phyloP scores from a whole-genome alignment of 1,140 invertebrate species.

The Microplitis mediator region DNA sequence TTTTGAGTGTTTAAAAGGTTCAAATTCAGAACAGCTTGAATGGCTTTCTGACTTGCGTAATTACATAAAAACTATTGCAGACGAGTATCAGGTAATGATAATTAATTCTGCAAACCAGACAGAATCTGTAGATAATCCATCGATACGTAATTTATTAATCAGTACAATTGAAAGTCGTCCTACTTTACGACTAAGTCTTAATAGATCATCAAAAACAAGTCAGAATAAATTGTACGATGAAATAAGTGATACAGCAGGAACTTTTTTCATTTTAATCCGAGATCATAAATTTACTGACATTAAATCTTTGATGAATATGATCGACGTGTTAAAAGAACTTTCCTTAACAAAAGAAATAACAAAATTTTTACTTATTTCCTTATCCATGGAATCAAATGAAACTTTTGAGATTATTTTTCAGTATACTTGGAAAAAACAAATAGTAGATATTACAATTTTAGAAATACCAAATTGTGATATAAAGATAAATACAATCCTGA shows the following conservation, averaged over 20 bases:
- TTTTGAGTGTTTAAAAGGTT: neutral
- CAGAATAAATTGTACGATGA: neutral
- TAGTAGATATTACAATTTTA: slow-evolving; percentile 24
- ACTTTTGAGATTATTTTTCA: slow-evolving; percentile 7
- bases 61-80: neutral
- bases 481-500: neutral
- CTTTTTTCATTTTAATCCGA: slow-evolving; percentile 11
- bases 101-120: neutral
- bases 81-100: slow-evolving; percentile 9
- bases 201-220: neutral
- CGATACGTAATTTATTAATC: neutral
- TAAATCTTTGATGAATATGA: neutral
- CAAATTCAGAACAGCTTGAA: neutral
- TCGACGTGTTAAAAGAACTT: slow-evolving; percentile 2
- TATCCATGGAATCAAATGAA: neutral
- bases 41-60: neutral
- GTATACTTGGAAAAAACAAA: slow-evolving; percentile 23
- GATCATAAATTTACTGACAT: neutral
- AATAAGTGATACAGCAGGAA: neutral
- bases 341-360: neutral
- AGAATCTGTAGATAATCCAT: neutral
- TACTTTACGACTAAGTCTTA: neutral
- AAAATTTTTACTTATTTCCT: slow-evolving; percentile 11
- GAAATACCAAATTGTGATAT: neutral
- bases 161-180: neutral